These are phyloP conservation scores for Epizoanthus illoricatus DNA, from an alignment of 92 coral and sea anemone species.

Conservation along the genomic window DNA sequence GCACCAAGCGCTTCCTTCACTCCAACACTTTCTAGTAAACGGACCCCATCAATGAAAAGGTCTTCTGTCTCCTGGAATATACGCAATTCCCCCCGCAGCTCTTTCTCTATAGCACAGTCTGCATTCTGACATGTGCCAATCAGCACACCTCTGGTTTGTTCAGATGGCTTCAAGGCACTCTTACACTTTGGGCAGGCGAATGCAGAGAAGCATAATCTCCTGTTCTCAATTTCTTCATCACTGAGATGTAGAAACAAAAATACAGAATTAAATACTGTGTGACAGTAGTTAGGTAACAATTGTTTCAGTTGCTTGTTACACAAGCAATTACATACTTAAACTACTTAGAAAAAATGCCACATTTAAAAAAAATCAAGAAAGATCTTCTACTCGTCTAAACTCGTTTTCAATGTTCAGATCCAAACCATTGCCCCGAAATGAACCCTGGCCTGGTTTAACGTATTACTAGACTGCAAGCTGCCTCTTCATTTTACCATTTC, in stretches of 20 bases:
- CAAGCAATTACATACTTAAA: too few species aligned
- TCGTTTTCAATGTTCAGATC: not conserved
- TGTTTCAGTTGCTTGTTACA: too few species aligned
- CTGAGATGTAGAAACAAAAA: slow-evolving; percentile 41
- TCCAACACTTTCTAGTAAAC: slow-evolving; percentile 81
- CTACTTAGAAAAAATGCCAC: not conserved
- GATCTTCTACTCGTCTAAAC: not conserved
- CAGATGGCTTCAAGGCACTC: slow-evolving; percentile 61
- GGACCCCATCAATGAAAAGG: slow-evolving; percentile 70
- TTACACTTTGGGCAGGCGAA: slow-evolving; percentile 92
- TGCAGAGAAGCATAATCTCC: slow-evolving; percentile 74
- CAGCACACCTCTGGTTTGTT: slow-evolving; percentile 41
- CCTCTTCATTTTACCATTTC: too few species aligned
- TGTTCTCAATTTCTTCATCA: slow-evolving; percentile 92
- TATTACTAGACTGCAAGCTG: too few species aligned
- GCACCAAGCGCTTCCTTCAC: slow-evolving; percentile 75
- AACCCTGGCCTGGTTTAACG: too few species aligned
- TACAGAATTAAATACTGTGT: not conserved
- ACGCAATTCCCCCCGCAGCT: slow-evolving; percentile 64
- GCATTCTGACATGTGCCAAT: slow-evolving; percentile 75
- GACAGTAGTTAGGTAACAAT: too few species aligned
- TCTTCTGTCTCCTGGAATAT: slow-evolving; percentile 79
- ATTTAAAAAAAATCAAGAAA: not conserved
- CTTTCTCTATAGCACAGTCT: slow-evolving; percentile 68
- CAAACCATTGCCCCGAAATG: not conserved